Evolutionary conservation across 2,888 invertebrate genomes (phyloP).

Genomic region (Endotricha flammealis): DNA sequence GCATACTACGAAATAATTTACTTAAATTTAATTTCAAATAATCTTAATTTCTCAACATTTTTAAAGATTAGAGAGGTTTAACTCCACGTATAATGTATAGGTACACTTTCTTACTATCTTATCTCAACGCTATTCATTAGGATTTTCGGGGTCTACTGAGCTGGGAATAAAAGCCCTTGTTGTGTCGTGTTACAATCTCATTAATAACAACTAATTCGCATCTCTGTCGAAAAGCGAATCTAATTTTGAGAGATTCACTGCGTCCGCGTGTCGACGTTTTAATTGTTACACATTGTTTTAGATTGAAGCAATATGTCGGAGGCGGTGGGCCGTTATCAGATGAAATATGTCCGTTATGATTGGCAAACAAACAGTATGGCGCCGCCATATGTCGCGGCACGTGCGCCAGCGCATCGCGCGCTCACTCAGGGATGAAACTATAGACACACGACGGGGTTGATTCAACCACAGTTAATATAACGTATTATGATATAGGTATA

Average conservation of each 20-base stretch:
- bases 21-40: too few species aligned
- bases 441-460: slow-evolving; percentile 27
- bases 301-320: slow-evolving; percentile 64
- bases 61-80: too few species aligned
- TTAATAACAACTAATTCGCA: slow-evolving; percentile 22
- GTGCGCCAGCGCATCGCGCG: slow-evolving; percentile 69
- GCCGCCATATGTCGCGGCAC: slow-evolving; percentile 75
- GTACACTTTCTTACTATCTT: too few species aligned
- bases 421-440: slow-evolving; percentile 72
- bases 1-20: too few species aligned
- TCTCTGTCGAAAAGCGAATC: slow-evolving; percentile 46
- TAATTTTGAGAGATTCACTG: slow-evolving; percentile 44
- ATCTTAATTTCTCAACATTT: too few species aligned
- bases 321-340: slow-evolving; percentile 73
- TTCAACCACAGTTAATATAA: neutral
- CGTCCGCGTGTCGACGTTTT: slow-evolving; percentile 58
- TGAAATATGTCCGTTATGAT: slow-evolving; percentile 79
- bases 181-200: too few species aligned
- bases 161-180: too few species aligned
- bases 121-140: too few species aligned
- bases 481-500: too few species aligned
- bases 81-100: too few species aligned
- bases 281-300: slow-evolving; percentile 72
- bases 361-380: slow-evolving; percentile 79
- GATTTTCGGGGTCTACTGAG: too few species aligned